Evolutionary conservation across 1,140 invertebrate genomes (phyloP).

Genomic region (Oryctes rhinoceros): DNA sequence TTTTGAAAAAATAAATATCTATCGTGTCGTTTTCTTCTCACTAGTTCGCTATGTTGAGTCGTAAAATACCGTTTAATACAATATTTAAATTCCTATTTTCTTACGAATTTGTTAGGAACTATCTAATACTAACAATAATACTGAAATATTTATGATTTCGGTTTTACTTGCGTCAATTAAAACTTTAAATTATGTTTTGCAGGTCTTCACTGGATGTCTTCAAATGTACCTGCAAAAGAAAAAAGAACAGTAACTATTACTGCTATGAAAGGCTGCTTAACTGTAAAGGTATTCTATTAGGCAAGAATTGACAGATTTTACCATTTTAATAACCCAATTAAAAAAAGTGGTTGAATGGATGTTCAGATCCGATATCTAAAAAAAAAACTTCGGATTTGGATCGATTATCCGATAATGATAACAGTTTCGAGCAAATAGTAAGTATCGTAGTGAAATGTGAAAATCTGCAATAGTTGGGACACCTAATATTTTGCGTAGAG

Average conservation of each 20-base stretch:
- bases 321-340: too few relatives aligned
- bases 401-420: too few relatives aligned
- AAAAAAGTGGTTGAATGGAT: too few relatives aligned
- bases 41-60: neutral
- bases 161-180: neutral
- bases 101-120: slow-evolving; percentile 44
- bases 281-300: too few relatives aligned
- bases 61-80: neutral
- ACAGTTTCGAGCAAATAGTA: too few relatives aligned
- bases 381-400: too few relatives aligned
- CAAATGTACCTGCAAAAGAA: slow-evolving; percentile 7
- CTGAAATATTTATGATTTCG: slow-evolving; percentile 44
- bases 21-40: neutral
- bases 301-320: too few relatives aligned
- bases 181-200: slow-evolving; percentile 42
- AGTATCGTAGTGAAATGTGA: too few relatives aligned
- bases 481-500: too few relatives aligned
- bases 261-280: too few relatives aligned
- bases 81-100: neutral
- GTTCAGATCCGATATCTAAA: too few relatives aligned
- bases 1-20: slow-evolving; percentile 40
- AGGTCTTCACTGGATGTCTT: neutral
- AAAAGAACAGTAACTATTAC: neutral
- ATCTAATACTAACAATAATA: slow-evolving; percentile 49
- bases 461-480: too few relatives aligned